Evolutionary conservation across 2,797 vertebrate species (phyloP).

Genomic region (Amblyraja radiata): DNA sequence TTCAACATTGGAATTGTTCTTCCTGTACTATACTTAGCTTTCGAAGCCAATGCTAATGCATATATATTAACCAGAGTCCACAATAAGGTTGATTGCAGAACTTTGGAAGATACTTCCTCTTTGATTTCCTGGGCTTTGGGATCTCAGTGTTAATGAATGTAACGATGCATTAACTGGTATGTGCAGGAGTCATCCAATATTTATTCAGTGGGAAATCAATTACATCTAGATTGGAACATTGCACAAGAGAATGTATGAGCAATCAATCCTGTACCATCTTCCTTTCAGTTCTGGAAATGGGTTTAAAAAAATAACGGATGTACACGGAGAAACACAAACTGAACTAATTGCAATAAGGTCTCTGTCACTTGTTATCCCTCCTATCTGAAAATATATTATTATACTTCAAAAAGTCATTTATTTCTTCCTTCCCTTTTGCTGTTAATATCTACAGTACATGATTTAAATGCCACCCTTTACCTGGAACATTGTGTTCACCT

Average conservation of each 20-base stretch:
- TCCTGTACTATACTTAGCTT: background rate
- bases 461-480: background rate
- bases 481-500: background rate
- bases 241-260: background rate
- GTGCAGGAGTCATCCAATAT: background rate
- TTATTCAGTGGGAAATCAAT: background rate
- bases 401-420: background rate
- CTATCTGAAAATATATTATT: background rate
- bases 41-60: background rate
- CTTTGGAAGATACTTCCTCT: background rate
- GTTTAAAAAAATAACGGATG: background rate
- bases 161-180: background rate
- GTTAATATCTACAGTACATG: background rate
- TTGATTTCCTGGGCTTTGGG: background rate
- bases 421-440: background rate
- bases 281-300: background rate
- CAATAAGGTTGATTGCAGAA: background rate
- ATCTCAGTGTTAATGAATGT: background rate
- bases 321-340: background rate
- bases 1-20: background rate
- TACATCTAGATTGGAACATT: constrained; percentile 19
- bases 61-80: background rate
- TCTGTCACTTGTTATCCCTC: background rate
- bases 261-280: background rate
- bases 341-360: background rate